Percentiles rank a stretch among this genome's conserved stretches.
These are phyloP conservation scores for Microvelia longipes DNA, from an alignment of 1,140 invertebrate genomes.

Conservation along the genomic window DNA sequence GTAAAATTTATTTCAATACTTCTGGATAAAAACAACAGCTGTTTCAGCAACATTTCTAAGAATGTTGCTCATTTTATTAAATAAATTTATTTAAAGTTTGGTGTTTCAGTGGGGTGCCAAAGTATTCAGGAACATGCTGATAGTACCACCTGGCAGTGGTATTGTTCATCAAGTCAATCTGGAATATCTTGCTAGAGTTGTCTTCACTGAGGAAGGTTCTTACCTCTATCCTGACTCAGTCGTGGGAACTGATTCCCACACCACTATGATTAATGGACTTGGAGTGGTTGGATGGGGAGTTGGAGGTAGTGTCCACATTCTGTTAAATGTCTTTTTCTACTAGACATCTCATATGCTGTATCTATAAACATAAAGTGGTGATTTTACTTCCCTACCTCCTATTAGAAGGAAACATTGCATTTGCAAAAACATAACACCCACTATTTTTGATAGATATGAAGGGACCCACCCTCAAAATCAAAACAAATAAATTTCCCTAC, in stretches of 20 bases:
- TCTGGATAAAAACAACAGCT: too few relatives aligned
- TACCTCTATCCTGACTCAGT: conserved; percentile 84
- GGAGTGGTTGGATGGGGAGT: conserved; percentile 66
- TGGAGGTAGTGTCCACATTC: conserved; percentile 33
- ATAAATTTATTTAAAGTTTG: neutral
- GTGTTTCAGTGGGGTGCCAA: conserved; percentile 77
- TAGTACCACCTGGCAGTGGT: conserved; percentile 93
- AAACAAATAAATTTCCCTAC: too few relatives aligned
- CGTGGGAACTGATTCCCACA: conserved; percentile 97
- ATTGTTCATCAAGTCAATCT: conserved; percentile 98
- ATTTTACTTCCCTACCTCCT: too few relatives aligned
- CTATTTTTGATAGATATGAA: too few relatives aligned
- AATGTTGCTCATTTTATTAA: too few relatives aligned
- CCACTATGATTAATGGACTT: conserved; percentile 95
- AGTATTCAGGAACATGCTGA: conserved; percentile 89
- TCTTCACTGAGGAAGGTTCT: conserved; percentile 52
- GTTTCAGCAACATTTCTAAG: too few relatives aligned
- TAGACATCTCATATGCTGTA: too few relatives aligned
- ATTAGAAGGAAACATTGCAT: too few relatives aligned
- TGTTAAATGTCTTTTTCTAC: neutral
- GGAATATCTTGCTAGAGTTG: conserved; percentile 89
- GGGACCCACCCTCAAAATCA: too few relatives aligned
- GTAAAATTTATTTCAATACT: too few relatives aligned
- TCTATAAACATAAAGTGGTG: too few relatives aligned
- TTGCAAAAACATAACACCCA: too few relatives aligned